These are phyloP conservation scores for Daubentonia madagascariensis DNA, from an alignment of 2,113 vertebrate genomes.

Conservation along the genomic window DNA sequence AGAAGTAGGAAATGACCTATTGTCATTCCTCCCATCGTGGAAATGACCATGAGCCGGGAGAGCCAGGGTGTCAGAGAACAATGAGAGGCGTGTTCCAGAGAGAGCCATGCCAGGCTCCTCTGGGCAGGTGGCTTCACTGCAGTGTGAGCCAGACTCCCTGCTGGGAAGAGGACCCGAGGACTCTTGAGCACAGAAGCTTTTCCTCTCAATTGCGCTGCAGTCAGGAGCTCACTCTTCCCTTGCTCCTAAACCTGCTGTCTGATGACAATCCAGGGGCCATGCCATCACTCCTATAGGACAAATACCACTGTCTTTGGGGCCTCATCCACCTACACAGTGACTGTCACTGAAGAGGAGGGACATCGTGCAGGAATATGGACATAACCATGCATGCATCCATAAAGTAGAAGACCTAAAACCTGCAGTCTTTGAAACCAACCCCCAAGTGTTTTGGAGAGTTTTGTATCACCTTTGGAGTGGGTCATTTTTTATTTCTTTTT, in stretches of 20 bases:
- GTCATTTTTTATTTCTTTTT: not conserved
- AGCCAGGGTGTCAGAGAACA: not conserved
- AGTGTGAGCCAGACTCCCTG: not conserved
- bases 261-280: not conserved
- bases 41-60: not conserved
- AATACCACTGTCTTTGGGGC: fast-evolving
- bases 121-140: not conserved
- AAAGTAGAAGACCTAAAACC: not conserved
- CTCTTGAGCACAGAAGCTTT: not conserved
- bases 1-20: too few species aligned
- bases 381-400: not conserved
- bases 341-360: not conserved
- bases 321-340: not conserved
- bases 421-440: not conserved
- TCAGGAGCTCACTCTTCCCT: not conserved
- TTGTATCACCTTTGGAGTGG: not conserved
- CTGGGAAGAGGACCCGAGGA: not conserved
- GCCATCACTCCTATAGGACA: not conserved
- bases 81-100: not conserved
- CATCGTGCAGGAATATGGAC: too few species aligned
- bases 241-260: not conserved
- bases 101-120: not conserved
- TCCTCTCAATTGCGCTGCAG: not conserved
- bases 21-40: not conserved
- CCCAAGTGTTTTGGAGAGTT: not conserved